Base-by-base conservation (phyloP, 2,113 vertebrate genomes). In the Alces alces region DNA sequence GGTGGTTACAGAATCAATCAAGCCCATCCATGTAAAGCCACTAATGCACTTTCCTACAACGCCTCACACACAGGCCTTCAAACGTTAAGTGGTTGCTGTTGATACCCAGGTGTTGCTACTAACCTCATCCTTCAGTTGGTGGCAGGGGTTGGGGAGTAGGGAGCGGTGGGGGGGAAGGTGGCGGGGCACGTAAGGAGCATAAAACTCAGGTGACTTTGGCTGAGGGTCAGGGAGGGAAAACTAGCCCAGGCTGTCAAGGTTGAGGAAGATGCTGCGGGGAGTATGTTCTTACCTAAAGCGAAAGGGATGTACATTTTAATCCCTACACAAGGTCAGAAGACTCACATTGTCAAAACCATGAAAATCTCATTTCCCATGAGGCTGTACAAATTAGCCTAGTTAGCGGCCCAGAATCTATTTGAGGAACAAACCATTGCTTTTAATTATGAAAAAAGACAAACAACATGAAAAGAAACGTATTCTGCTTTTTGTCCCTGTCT, bases 371-470 rank as follows among this genome's bases (percentile, higher is more conserved):
- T 64, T 92, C 58, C 82, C 76, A 60, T 1, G 8, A 45, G 45
- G 76, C 47, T 89, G 55, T 78, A 36, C 55, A 55, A 58, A 89
- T 61, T 60, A 95, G 58, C 33, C 73, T 10, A 28, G 36, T 78
- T 43, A 11, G 91, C 47, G 47, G 7, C 82, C 76, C 73, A 30
- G 52, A 28, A 80, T 88, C 89, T 86, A 79, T 73, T 19, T 57
- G 83, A 28, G 87, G 66, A 83, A 97, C 25, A 93, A 93, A 95
- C 70, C 33, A 45, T 89, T 89, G 39, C 66, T 88, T 94, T 94
- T 52, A 60, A 91, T 64, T 58, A n/a, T 25, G 60, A 86, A 91
- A 66, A 94, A 89, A 96, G 78, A 89, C 82, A 96, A 84, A 93
- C 60, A 82, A 30, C 50, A 43, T 82, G 73, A 82, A 96, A 36